Evolutionary conservation across 2,113 vertebrate genomes (phyloP), one percentile per base, ranked within the genome.

Genomic region (Atlantisia rogersi): DNA sequence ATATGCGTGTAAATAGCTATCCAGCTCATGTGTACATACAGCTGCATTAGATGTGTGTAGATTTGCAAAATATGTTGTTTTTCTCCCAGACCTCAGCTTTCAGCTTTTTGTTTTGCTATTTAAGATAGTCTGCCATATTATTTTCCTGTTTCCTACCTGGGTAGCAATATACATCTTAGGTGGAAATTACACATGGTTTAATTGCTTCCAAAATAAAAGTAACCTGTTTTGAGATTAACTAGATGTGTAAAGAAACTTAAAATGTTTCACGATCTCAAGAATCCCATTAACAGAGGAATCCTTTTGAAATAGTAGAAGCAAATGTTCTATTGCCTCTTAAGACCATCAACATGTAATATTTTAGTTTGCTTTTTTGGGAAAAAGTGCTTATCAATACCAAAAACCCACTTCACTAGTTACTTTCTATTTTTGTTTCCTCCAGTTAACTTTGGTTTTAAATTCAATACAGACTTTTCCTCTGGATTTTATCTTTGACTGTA

Each of bases 61-160:
- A 73, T 0, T 1, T 39, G 18, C 4, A 77, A 77, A 86, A 35
- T 12, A 62, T 1, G 0, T 15, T 56, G 6, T 35, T 71, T 82
- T 80, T 14, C 31, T 77, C 50, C 35, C 69, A 69, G 44, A 65
- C 16, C 7, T 88, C 0, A 0, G 4, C 5, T 78, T 91, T 42
- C 21, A 59, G 22, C 1, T 42, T 74, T 82, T 58, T 71, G 6
- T 14, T 76, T 79, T 40, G 40, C n/a, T 74, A 1, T 25, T 52
- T 81, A 60, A 55, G 26, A 25, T 32, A 39, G 55, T 55, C 15
- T 86, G 17, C 62, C 32, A 40, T n/a, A 48, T 8, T 9, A 3
- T 22, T 90, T 79, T 77, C 32, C 31, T 58, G 3, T 60, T 86
- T 90, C 32, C 2, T 62, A 24, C 68, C 24, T 82, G 39, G 5